Base-by-base conservation (phyloP, 2,888 invertebrate species). In the Caradrina clavipalpis region DNA sequence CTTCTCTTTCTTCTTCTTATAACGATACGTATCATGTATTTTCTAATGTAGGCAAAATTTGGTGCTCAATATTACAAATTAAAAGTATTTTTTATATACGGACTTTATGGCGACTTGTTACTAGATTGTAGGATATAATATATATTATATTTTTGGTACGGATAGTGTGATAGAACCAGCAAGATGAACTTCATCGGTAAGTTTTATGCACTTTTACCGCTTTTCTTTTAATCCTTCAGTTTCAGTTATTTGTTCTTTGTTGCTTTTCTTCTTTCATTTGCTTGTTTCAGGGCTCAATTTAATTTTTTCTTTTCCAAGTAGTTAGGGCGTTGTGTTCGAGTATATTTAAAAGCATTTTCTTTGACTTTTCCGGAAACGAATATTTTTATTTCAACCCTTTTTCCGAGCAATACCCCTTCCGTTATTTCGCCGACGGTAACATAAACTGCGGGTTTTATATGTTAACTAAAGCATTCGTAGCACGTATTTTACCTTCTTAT, bases 21-120 rank as follows among this genome's bases (percentile, higher is more conserved):
- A 92, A 92, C 91, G 87, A 94, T 90, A 95, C 95, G 95, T 95
- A 95, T 95, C 95, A 95, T 94, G 91, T 92, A 93, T 90, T 91
- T 89, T 93, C 88, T 92, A 92, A 84, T 85, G 84, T 84, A 84
- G 89, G 90, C 87, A 87, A 92, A 91, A 88, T 88, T 94, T 92
- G 95, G 95, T 95, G 95, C 95, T 95, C 95, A 95, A 95, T 87
- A 88, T 81, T 78, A 87, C 76, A 84, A 80, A 85, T 84, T 83
- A 80, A 87, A 89, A 90, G 89, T 93, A 92, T 92, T 94, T 95
- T 94, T 93, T 94, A 93, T 92, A 93, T 88, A 84, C 72, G 90
- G 89, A 89, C 89, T 87, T 92, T 93, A 94, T 93, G 93, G 87
- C 87, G 87, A 89, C 84, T 89, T 89, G 90, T 90, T 94, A 91